Conservation (phyloP, 2,888 invertebrate genomes). For the Chironomus tentans region DNA sequence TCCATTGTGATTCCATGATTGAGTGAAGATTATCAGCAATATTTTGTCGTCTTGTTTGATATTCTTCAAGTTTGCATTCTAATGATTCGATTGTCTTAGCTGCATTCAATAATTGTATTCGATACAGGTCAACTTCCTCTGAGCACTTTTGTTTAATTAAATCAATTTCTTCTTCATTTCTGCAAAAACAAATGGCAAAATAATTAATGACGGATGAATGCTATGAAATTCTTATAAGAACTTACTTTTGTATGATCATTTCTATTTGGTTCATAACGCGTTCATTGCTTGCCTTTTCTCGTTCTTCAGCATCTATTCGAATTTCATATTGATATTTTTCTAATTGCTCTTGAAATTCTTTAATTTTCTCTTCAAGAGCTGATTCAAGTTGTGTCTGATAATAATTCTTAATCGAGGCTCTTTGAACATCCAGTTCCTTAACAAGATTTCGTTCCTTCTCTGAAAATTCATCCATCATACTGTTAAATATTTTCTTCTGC, state of each 20-base stretch:
- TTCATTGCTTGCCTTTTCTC: conserved; percentile 58
- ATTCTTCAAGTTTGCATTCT: conserved; percentile 47
- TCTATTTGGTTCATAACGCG: conserved; percentile 63
- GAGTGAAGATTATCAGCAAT: conserved; percentile 65
- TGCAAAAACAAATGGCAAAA: no score
- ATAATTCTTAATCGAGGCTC: conserved; percentile 58
- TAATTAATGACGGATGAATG: no score
- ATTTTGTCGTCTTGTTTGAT: conserved; percentile 47
- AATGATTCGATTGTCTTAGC: conserved; percentile 56
- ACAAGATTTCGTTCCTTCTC: conserved; percentile 42
- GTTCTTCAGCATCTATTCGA: conserved; percentile 52
- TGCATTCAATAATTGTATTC: conserved; percentile 60
- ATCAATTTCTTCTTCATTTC: conserved; percentile 62
- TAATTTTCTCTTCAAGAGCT: conserved; percentile 64
- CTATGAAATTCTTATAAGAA: no score
- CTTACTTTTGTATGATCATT: conserved; percentile 53
- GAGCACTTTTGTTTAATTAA: conserved; percentile 68
- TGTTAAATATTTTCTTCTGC: conserved; percentile 33
- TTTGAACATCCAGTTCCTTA: conserved; percentile 51
- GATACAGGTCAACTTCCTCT: conserved; percentile 65
- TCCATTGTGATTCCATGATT: conserved; percentile 74
- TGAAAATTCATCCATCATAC: conserved; percentile 11
- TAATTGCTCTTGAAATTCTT: conserved; percentile 66
- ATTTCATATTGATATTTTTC: conserved; percentile 58
- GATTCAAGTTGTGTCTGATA: conserved; percentile 75